Evolutionary conservation across 2,797 vertebrate genomes (phyloP).

Genomic region (Clarias fuscus): DNA sequence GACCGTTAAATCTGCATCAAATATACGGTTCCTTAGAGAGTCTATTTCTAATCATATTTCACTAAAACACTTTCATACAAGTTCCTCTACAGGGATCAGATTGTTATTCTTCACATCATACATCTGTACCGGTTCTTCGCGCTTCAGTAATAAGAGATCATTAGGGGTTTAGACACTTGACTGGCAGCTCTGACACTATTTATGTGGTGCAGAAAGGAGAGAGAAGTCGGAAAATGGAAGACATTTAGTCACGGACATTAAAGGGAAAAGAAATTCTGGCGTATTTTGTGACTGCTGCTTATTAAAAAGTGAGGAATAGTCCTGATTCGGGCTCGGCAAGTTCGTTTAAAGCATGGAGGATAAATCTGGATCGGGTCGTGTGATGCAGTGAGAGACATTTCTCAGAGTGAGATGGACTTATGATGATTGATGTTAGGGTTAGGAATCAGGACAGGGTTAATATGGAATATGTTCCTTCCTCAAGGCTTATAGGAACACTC

Average conservation of each 20-base stretch:
- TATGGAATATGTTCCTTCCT: not conserved
- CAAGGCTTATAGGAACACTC: not conserved
- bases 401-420: not conserved
- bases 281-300: not conserved
- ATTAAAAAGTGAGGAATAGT: conserved; percentile 7
- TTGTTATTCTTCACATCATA: conserved; percentile 27
- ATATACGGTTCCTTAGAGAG: not conserved
- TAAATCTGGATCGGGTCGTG: not conserved
- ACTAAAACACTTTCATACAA: conserved; percentile 9
- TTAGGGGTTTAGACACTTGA: conserved; percentile 26
- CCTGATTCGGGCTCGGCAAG: not conserved
- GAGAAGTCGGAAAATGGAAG: not conserved
- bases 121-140: conserved; percentile 15
- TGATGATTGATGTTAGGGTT: not conserved
- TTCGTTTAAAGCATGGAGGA: not conserved
- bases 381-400: not conserved
- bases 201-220: conserved; percentile 8
- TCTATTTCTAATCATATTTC: conserved; percentile 14
- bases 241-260: conserved; percentile 1
- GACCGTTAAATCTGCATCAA: conserved; percentile 7
- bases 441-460: not conserved
- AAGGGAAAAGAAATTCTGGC: conserved; percentile 2
- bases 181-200: conserved; percentile 35
- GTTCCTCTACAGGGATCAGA: conserved; percentile 26
- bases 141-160: conserved; percentile 26